Evolutionary conservation across 1,140 invertebrate species (phyloP), one percentile per base, ranked within the genome.

Genomic region (Pissodes strobi): DNA sequence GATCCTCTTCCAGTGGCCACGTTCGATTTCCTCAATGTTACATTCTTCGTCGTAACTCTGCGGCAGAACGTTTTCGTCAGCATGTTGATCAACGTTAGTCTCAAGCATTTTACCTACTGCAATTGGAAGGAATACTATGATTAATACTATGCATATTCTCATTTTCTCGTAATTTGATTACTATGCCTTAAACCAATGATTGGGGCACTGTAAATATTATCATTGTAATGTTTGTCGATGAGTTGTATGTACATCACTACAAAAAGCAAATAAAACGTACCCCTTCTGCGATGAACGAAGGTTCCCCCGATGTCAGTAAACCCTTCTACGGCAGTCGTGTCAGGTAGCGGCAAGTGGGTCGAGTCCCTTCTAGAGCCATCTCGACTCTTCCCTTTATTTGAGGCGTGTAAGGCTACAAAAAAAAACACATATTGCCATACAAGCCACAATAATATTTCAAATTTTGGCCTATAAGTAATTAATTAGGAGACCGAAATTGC

Each of bases 1-100:
- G 65, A 99, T 95, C 57, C 95, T 84, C 79, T 93, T 92, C 95
- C 95, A 98, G 73, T 91, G 92, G 0, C 74, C 72, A 30, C 74
- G 72, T 52, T 78, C 69, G 34, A 77, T 76, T 49, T 79, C 77
- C 52, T 79, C 76, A 51, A 77, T 72, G 60, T 73, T 75, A 15
- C 39, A 49, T 12, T 76, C 72, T n/a, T 56, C 62, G 58, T 77
- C 76, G 62, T 68, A 76, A 34, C 75, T 78, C 73, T 77, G 76
- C 69, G 66, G 45, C n/a, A 59, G 66, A 69, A 76, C 67, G 67
- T 66, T 56, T 60, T 63, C 70, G 66, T 75, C 70, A 77, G 52
- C 59, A 51, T 45, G 51, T 59, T 63, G 69, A 15, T 15, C 27
- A 37, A 49, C 25, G 59, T 25, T 30, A 45, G 38, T 64, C 46